Conservation (phyloP, 2,797 vertebrate genomes). For the Myioborus miniatus region DNA sequence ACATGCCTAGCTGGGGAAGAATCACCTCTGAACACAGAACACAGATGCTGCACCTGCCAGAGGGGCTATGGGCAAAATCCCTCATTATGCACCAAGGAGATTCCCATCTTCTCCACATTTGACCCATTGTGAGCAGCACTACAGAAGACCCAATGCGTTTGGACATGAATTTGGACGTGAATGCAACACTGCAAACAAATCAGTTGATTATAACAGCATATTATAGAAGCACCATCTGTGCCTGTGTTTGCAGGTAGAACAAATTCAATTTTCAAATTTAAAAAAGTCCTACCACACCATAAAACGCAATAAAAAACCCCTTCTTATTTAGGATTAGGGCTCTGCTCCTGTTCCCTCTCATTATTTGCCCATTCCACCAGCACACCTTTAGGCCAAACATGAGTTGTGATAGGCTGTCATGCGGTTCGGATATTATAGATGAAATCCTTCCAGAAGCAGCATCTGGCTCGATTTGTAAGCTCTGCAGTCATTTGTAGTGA, state of each 20-base stretch:
- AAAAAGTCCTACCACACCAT: not conserved
- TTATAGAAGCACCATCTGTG: slow-evolving; percentile 60
- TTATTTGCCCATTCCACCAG: slow-evolving; percentile 12
- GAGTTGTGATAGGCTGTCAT: slow-evolving; percentile 67
- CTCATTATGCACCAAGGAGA: not conserved
- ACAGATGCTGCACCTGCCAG: not conserved
- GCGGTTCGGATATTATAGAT: slow-evolving; percentile 59
- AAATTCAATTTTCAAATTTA: slow-evolving; percentile 27
- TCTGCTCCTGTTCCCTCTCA: not conserved
- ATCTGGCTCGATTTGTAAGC: slow-evolving; percentile 72
- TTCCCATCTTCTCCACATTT: not conserved
- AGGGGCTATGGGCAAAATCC: not conserved
- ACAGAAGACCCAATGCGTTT: not conserved
- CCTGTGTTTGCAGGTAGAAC: slow-evolving; percentile 57
- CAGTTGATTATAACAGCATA: slow-evolving; percentile 12
- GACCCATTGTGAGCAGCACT: not conserved
- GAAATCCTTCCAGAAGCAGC: slow-evolving; percentile 72
- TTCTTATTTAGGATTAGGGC: slow-evolving; percentile 3
- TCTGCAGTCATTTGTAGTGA: slow-evolving; percentile 68
- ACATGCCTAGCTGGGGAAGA: not conserved
- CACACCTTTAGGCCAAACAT: slow-evolving; percentile 71
- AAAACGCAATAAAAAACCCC: not conserved
- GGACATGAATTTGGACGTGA: not conserved
- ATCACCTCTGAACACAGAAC: not conserved
- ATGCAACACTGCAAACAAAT: slow-evolving; percentile 1